Percentiles rank a stretch among this genome's conserved stretches.
Evolutionary conservation across 2,888 invertebrate species (phyloP).

Genomic region (Ethmia dodecea): DNA sequence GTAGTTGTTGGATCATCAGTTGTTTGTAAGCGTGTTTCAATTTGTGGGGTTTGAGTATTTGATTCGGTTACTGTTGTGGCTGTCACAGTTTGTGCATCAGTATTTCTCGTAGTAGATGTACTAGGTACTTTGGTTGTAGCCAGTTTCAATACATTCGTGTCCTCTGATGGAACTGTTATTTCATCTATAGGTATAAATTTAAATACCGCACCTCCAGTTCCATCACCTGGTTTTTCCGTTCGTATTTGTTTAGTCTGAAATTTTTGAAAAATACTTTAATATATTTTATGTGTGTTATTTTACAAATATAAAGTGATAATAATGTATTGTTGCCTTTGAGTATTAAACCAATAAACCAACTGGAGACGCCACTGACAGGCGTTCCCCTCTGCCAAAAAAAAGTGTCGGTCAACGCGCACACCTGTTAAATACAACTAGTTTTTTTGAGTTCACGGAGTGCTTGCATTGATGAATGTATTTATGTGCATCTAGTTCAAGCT

Average conservation of each 20-base stretch:
- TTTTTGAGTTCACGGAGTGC: no score
- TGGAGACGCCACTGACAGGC: no score
- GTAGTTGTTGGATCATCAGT: conserved; percentile 33
- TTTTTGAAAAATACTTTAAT: conserved; percentile 20
- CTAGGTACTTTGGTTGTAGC: conserved; percentile 50
- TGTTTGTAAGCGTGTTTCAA: conserved; percentile 33
- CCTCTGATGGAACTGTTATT: conserved; percentile 51
- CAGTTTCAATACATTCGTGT: conserved; percentile 61
- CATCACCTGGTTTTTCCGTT: conserved; percentile 65
- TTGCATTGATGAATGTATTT: no score
- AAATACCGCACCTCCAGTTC: conserved; percentile 55
- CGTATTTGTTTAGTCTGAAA: conserved; percentile 75
- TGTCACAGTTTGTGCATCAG: conserved; percentile 39
- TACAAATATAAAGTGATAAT: conserved; percentile 1
- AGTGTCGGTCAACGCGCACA: no score
- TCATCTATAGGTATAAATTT: conserved; percentile 72
- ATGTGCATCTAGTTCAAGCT: no score
- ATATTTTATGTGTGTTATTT: no score
- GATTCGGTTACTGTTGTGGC: conserved; percentile 47
- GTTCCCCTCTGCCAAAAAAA: no score
- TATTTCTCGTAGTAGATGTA: conserved; percentile 32
- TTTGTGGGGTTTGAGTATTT: conserved; percentile 46
- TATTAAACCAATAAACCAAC: no score
- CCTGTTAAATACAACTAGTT: no score
- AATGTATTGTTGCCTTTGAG: no score